Evolutionary conservation across 2,797 vertebrate genomes (phyloP).

Genomic region (Vultur gryphus): DNA sequence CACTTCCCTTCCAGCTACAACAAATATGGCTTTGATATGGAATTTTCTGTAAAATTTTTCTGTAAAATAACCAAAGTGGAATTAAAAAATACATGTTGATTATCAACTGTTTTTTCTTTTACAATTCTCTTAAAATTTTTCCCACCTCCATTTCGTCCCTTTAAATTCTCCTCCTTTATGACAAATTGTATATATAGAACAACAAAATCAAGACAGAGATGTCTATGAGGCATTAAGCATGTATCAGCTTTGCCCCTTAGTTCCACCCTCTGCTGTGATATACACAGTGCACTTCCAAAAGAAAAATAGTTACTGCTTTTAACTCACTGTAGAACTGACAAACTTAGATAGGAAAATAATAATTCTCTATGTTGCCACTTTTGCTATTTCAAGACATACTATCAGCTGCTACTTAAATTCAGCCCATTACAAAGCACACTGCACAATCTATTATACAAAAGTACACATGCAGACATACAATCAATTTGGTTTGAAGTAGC

Average conservation of each 20-base stretch:
- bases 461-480: neutral
- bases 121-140: neutral
- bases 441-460: neutral
- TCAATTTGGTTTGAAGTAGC: neutral
- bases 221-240: neutral
- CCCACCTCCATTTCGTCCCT: neutral
- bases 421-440: neutral
- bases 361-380: neutral
- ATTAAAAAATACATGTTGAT: neutral
- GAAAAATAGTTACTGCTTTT: neutral
- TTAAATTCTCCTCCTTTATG: neutral
- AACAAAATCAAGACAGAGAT: neutral
- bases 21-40: neutral
- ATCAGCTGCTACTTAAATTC: neutral
- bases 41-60: neutral
- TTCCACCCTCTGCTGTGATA: neutral
- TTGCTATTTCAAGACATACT: neutral
- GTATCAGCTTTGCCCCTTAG: neutral
- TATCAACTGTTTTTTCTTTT: neutral
- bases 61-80: neutral
- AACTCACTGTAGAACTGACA: neutral
- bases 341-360: neutral
- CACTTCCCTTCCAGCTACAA: neutral
- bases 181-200: neutral
- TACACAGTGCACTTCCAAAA: neutral